phyloP scores from a whole-genome alignment of 2,797 vertebrate genomes.

The Atherinosoma microstoma region DNA sequence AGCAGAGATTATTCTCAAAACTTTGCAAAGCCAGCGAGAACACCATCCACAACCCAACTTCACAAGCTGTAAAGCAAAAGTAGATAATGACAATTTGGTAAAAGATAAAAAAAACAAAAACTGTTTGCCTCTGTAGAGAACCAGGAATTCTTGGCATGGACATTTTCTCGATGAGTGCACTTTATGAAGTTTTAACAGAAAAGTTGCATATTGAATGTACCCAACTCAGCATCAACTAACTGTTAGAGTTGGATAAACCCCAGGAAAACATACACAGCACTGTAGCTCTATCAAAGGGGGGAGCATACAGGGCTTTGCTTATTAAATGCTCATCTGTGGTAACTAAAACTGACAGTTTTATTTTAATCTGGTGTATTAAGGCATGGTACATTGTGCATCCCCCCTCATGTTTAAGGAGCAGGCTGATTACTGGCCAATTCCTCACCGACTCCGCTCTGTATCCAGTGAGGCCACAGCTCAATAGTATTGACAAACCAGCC shows the following conservation, averaged over 20 bases:
- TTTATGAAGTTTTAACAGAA: too few species aligned
- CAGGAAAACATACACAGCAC: background rate
- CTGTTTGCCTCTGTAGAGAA: too few species aligned
- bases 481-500: slow-evolving; percentile 57
- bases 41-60: background rate
- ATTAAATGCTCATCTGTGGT: slow-evolving; percentile 1
- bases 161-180: too few species aligned
- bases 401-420: slow-evolving; percentile 36
- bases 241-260: too few species aligned
- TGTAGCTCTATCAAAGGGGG: background rate
- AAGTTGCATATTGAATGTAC: too few species aligned
- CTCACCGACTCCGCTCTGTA: slow-evolving; percentile 19
- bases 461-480: slow-evolving; percentile 46
- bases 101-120: too few species aligned
- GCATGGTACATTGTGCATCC: slow-evolving; percentile 1
- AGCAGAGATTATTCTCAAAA: background rate
- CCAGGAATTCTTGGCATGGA: too few species aligned
- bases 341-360: slow-evolving; percentile 2
- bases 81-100: too few species aligned
- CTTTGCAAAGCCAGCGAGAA: background rate
- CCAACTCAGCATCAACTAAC: too few species aligned
- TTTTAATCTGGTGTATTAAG: slow-evolving; percentile 10
- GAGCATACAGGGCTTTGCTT: background rate
- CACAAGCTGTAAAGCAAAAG: background rate
- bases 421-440: slow-evolving; percentile 2